Percentiles rank a stretch among this genome's conserved stretches.
Evolutionary conservation across 1,140 invertebrate genomes (phyloP).

Genomic region (Apis mellifera): DNA sequence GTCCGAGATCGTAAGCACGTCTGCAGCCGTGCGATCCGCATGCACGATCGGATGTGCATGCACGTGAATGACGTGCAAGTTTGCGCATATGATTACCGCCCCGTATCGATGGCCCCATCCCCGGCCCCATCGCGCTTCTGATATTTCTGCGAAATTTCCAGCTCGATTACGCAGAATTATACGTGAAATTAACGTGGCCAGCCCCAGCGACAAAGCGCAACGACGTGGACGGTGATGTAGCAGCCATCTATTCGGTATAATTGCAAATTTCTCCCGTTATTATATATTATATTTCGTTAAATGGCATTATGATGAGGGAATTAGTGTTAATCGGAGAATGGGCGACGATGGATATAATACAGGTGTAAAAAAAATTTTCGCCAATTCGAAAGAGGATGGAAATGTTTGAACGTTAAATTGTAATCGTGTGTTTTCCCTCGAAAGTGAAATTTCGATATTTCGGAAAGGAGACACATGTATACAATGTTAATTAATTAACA

Average conservation of each 20-base stretch:
- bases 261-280: constrained; percentile 35
- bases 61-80: constrained; percentile 37
- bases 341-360: background rate
- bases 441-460: too few species aligned
- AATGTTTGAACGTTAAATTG: background rate
- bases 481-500: too few species aligned
- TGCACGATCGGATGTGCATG: constrained; percentile 57
- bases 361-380: background rate
- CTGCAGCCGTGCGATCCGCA: constrained; percentile 20
- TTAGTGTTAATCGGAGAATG: background rate
- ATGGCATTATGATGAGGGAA: background rate
- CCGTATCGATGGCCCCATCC: background rate
- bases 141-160: constrained; percentile 41
- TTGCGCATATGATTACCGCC: constrained; percentile 31
- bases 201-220: background rate
- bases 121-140: background rate
- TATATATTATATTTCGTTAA: constrained; percentile 18
- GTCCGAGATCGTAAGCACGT: constrained; percentile 7
- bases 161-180: constrained; percentile 47
- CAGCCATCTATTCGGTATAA: background rate
- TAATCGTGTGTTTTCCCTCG: too few species aligned
- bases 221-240: constrained; percentile 3
- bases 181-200: constrained; percentile 39
- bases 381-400: background rate
- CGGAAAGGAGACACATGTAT: too few species aligned